Evolutionary conservation across 2,113 vertebrate species (phyloP), one percentile per base, ranked within the genome.

Genomic region (Aphelocoma coerulescens): DNA sequence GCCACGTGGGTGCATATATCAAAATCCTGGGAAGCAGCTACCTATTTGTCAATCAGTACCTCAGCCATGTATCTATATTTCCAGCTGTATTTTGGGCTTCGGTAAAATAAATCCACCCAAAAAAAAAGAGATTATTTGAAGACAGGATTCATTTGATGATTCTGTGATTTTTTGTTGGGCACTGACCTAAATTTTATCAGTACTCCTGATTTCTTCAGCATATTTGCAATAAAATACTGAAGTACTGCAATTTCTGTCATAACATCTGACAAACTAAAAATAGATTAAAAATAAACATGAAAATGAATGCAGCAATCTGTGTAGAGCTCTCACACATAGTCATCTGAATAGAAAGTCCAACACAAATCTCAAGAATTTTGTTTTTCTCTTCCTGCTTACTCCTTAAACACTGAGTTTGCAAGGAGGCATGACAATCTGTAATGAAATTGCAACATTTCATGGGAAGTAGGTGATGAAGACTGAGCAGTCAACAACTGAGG

Each of bases 211-310:
- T 91, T 73, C 62, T 94, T 83, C 85, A 91, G 71, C 63, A 30
- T 55, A 61, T 83, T 90, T 85, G 66, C 67, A 91, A 48, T 44
- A 88, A 90, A 44, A 27, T 62, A 57, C 67, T 95, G 69, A 91
- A 96, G 51, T 83, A 83, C 54, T 58, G 71, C 41, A 95, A 94
- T 95, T 95, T 93, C 78, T 96, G 49, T 49, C 26, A 30, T 68
- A 95, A 76, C 71, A 94, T 94, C 92, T 96, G 94, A 97, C 75
- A 88, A 73, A 91, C 55, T 84, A 67, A 89, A 91, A 90, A 79
- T 39, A 88, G 85, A 57, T 76, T 90, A 54, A 93, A 94, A 95
- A 77, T 66, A 90, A 92, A 80, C 61, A 77, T 32, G 37, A 77
- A 86, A 83, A 71, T 58, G 55, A 95, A 86, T 88, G 76, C 67